phyloP scores from a whole-genome alignment of 2,113 vertebrate species.

The Pelodiscus sinensis region DNA sequence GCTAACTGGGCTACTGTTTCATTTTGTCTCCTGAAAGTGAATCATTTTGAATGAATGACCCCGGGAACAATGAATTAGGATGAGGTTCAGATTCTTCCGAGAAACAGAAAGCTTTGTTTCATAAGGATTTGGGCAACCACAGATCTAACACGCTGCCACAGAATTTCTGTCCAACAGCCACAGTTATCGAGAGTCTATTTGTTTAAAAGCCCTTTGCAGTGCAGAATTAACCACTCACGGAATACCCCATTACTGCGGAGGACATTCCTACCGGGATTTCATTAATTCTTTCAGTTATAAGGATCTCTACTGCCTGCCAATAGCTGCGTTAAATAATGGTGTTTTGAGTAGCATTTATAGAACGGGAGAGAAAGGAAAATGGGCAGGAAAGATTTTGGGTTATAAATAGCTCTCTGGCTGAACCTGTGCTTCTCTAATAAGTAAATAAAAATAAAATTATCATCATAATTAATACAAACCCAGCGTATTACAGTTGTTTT shows the following conservation, averaged over 20 bases:
- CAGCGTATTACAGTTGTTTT: not conserved
- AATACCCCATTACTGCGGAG: not conserved
- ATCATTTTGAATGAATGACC: constrained; percentile 28
- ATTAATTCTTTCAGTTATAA: not conserved
- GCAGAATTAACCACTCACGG: not conserved
- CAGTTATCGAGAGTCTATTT: not conserved
- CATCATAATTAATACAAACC: not conserved
- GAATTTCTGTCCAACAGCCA: accelerated
- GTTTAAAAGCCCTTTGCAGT: not conserved
- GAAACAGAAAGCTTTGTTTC: not conserved
- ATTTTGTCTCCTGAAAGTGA: constrained; percentile 33
- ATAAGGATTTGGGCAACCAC: accelerated
- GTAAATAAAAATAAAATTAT: not conserved
- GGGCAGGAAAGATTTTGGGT: not conserved
- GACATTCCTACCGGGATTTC: constrained; percentile 36
- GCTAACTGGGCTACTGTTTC: not conserved
- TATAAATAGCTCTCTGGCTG: accelerated
- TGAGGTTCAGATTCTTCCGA: not conserved
- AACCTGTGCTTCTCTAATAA: accelerated
- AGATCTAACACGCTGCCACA: not conserved
- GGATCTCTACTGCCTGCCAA: not conserved
- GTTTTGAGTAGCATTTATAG: not conserved
- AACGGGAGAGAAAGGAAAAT: not conserved
- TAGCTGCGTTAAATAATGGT: not conserved
- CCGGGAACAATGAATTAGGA: not conserved